These are phyloP conservation scores for Leptoteleia sp. DNA, from an alignment of 1,140 invertebrate species.

Conservation along the genomic window DNA sequence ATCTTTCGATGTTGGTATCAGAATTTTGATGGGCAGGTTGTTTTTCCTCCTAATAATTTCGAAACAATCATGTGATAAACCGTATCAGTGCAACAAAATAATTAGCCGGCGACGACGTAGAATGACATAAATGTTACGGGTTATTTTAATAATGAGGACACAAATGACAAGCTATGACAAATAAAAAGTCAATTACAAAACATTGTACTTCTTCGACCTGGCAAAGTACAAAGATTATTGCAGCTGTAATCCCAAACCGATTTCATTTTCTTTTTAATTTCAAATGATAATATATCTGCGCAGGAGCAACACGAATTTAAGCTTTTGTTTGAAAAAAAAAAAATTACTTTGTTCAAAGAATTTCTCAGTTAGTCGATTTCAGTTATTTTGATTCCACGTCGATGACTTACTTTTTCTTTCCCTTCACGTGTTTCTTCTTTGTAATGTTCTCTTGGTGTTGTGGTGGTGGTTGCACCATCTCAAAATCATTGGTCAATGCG, in stretches of 20 bases:
- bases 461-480: too few species aligned
- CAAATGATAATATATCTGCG: not conserved
- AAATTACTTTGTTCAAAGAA: too few species aligned
- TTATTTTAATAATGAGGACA: not conserved
- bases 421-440: slow-evolving; percentile 71
- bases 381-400: too few species aligned
- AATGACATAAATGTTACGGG: not conserved
- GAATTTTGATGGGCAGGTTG: slow-evolving; percentile 80
- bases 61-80: slow-evolving; percentile 66
- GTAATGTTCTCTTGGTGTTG: too few species aligned
- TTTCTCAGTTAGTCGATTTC: not conserved
- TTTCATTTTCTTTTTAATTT: too few species aligned
- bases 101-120: not conserved
- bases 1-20: slow-evolving; percentile 74
- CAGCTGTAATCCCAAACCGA: too few species aligned
- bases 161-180: not conserved
- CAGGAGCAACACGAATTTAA: slow-evolving; percentile 1
- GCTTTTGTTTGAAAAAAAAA: not conserved
- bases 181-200: not conserved
- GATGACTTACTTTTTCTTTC: slow-evolving; percentile 75
- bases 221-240: not conserved
- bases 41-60: slow-evolving; percentile 79
- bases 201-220: not conserved
- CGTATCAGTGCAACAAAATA: slow-evolving; percentile 32
- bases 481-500: slow-evolving; percentile 57